Base-by-base conservation (phyloP, 2,888 invertebrate species). In the Pemphredon lugubris region DNA sequence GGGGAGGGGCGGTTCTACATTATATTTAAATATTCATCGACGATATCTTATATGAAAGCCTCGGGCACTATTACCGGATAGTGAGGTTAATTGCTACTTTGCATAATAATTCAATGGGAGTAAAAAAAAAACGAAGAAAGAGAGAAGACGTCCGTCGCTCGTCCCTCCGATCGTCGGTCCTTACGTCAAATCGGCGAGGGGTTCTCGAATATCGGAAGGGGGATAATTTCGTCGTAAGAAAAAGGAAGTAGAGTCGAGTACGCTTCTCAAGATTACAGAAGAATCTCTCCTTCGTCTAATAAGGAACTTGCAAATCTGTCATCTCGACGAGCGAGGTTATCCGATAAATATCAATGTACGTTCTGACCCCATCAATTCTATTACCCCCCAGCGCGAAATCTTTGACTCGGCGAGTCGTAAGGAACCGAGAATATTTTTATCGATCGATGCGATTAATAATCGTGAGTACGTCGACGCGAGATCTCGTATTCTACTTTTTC, bases 41-140 rank as follows among this genome's bases (percentile, higher is more conserved):
- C 71, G 77, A 84, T 80, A 79, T 82, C 77, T 81, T 77, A 77
- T 77, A 74, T 64, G 77, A 81, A 76, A 73, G 65, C 75, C 54
- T 54, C 58, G 45, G 59, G 66, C 60, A 55, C 61, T 72, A 75
- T 71, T 79, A 69, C 75, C 59, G 79, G 82, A 81, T 79, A 65
- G 71, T 74, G 59, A 76, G 77, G 77, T 84, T 85, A 85, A 85
- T 84, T 84, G 81, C 84, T 84, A 76, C 75, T 85, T 84, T 83
- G 77, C 85, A 84, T 85, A 83, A 84, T 85, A 82, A 84, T 84
- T 81, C 81, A 82, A 81, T 83, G 76, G 71, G 59, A 68, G 67
- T 48, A 60, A 78, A 76, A 68, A 48, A n/a, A n/a, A n/a, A n/a
- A n/a, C n/a, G n/a, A n/a, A n/a, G n/a, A n/a, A n/a, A n/a, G n/a